phyloP scores from a whole-genome alignment of 2,113 vertebrate species.

The Protobothrops flavoviridis region DNA sequence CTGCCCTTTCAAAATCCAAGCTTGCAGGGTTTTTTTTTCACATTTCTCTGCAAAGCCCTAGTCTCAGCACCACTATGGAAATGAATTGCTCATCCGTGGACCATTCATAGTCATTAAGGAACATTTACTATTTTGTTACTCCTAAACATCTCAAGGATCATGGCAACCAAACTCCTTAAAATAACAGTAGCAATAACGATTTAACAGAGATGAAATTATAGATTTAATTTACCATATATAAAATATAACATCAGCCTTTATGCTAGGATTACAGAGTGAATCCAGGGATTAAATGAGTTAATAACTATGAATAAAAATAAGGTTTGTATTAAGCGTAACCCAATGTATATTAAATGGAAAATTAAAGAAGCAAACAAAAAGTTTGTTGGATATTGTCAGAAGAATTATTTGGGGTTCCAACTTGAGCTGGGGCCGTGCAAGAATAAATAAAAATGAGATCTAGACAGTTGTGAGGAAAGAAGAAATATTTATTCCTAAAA shows the following conservation, averaged over 20 bases:
- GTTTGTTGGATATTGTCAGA: not conserved
- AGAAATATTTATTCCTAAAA: not conserved
- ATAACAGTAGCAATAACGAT: not conserved
- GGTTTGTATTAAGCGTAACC: not conserved
- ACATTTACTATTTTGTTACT: not conserved
- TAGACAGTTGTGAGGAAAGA: not conserved
- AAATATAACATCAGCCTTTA: not conserved
- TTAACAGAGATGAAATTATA: not conserved
- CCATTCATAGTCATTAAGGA: not conserved
- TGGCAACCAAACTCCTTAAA: not conserved
- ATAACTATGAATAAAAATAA: not conserved
- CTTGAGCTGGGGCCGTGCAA: not conserved
- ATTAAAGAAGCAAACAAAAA: not conserved
- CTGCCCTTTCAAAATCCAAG: not conserved
- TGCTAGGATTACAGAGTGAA: not conserved
- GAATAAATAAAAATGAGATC: not conserved
- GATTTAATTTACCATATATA: not conserved
- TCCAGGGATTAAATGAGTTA: not conserved
- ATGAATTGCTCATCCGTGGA: not conserved
- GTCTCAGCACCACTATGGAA: not conserved
- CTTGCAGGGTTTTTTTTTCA: not conserved
- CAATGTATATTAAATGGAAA: not conserved
- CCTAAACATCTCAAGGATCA: not conserved
- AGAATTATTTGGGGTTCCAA: not conserved
- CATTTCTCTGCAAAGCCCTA: not conserved